Base-by-base conservation (phyloP, 2,113 vertebrate species). In the Brachypteracias leptosomus region DNA sequence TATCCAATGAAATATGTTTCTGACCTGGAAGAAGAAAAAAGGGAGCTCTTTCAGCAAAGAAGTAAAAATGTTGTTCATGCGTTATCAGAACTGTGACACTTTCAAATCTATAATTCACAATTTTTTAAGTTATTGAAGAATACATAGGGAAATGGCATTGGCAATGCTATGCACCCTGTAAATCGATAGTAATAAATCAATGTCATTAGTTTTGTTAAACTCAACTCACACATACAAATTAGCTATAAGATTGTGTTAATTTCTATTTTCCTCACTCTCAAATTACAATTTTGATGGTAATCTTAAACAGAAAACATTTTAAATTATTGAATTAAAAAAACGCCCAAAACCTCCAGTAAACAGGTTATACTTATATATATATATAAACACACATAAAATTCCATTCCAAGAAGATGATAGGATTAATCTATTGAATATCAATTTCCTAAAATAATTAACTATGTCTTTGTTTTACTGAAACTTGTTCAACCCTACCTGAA, bases 151-250 rank as follows among this genome's bases (percentile, higher is more conserved):
- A 90, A 90, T 67, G 76, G 16, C 54, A 90, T 57, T 22, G 26
- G 75, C 55, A 94, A 57, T 82, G 55, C 29, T 90, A 61, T 71
- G 38, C 49, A 81, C 26, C 57, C 80, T 89, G 79, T 57, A 90
- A 96, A 97, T 93, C 44, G 91, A 40, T 93, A 93, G 93, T 91
- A 96, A 91, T 89, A 94, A 89, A 95, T 88, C 57, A 91, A 26
- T 91, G 55, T 70, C 52, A 90, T 90, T 83, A 88, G 80, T 75
- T 49, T 21, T 85, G 80, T 77, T 88, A 89, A 67, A n/a, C 20
- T 51, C 16, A 61, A 22, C 12, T 74, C n/a, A 16, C 4, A 1
- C 22, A 36, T 31, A 38, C 2, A 76, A 63, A 68, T 44, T 75
- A 67, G 2, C 7, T 70, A 7, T 47, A 63, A 1, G 10, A 46